Base-by-base conservation (phyloP, 2,888 invertebrate species). In the Phengaris arion region DNA sequence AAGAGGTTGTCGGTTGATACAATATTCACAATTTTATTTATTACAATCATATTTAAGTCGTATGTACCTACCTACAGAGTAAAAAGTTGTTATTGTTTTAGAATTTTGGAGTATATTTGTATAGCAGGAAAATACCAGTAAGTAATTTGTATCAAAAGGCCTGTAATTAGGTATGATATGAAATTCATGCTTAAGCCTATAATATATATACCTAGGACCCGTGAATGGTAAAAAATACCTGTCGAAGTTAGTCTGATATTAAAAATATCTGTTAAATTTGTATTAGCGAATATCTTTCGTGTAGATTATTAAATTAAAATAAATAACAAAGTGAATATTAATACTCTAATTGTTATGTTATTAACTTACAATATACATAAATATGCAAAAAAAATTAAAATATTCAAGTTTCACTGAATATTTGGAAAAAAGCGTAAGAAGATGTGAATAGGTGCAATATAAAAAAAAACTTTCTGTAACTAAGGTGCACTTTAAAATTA, bases 191-290 rank as follows among this genome's bases (percentile, higher is more conserved):
- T 64, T 64, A 12, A 35, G 35, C 35, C 12, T 64, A n/a, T 55
- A 57, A 57, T 15, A 57, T 15, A 1, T 10, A 35, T 35, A 12
- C 35, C 12, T 64, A 64, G 35, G 35, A 13, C 45, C 48, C 6
- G 8, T 22, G 22, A 59, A 59, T 22, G 57, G n/a, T 57, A 15
- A 57, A 59, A 55, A 59, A 59, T 22, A 48, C 59, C 64, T 64
- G 64, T 64, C 64, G 9, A 64, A 64, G 12, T 64, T 64, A 64
- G 35, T 64, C 35, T 45, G 35, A 64, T 64, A 64, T 64, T 64
- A 12, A 64, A 22, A 12, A 45, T 45, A 12, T 12, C 64, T 55
- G n/a, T n/a, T 64, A 45, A 35, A 35, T 64, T 35, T 59, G 22
- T 59, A 48, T 6, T 52, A 64, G 35, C 35, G 12, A 64, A 35